Conservation (phyloP, 2,797 vertebrate genomes). For the Tokudaia tokunoshimensis region DNA sequence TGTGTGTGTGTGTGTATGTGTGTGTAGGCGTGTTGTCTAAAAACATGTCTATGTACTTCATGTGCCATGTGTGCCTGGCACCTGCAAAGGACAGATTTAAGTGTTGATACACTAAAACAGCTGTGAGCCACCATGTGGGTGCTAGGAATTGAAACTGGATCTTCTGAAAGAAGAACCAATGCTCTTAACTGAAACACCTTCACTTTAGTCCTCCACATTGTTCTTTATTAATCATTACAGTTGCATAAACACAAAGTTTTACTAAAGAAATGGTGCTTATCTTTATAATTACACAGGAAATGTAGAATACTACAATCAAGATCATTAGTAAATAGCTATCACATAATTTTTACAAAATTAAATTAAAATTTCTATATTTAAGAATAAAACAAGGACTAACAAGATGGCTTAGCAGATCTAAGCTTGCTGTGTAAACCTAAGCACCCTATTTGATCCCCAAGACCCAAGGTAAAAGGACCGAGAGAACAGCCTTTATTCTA, state of each 20-base stretch:
- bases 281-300: constrained; percentile 46
- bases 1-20: background rate
- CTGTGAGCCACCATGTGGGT: background rate
- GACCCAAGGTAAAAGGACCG: background rate
- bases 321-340: constrained; percentile 20
- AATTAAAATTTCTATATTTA: constrained; percentile 56
- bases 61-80: background rate
- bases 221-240: constrained; percentile 4
- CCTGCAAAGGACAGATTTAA: too few species aligned
- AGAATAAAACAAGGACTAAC: background rate
- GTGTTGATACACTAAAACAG: background rate
- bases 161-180: background rate
- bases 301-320: constrained; percentile 24
- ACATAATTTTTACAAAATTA: constrained; percentile 38
- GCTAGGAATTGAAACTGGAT: background rate
- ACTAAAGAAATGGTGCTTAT: background rate
- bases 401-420: background rate
- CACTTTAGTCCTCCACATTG: background rate
- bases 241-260: background rate
- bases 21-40: too few species aligned
- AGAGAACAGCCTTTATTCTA: background rate
- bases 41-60: background rate
- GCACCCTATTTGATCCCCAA: background rate
- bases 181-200: background rate
- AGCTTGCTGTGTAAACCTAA: background rate